phyloP scores from a whole-genome alignment of 2,113 vertebrate genomes.

The Nerophis ophidion region DNA sequence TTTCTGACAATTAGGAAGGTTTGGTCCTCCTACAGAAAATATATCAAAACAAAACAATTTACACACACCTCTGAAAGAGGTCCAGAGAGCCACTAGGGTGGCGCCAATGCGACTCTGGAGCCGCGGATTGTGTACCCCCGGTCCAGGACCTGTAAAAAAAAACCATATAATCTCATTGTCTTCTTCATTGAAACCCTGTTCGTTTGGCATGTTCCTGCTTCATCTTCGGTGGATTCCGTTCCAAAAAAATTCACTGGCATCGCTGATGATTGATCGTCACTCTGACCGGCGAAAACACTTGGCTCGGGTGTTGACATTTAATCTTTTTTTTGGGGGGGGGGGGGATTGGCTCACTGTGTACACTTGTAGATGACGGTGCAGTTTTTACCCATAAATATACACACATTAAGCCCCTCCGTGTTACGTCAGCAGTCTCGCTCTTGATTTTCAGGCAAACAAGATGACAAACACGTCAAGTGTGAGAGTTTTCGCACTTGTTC shows the following conservation, averaged over 20 bases:
- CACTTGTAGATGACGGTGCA: background rate
- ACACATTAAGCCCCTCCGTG: background rate
- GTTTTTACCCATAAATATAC: background rate
- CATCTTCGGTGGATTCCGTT: constrained; percentile 19
- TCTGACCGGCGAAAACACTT: background rate
- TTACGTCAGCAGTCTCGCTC: constrained; percentile 3
- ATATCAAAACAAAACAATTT: too few relatives aligned
- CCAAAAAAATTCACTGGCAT: constrained; percentile 27
- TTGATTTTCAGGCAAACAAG: constrained; percentile 4
- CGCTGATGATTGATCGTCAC: constrained; percentile 33
- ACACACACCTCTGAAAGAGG: too few relatives aligned
- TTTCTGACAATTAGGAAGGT: too few relatives aligned
- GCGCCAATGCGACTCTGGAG: too few relatives aligned
- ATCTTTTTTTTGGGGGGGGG: constrained; percentile 18
- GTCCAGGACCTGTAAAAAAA: background rate
- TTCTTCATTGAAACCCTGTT: constrained; percentile 29
- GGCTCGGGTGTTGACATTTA: constrained; percentile 25
- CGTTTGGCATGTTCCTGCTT: constrained; percentile 36
- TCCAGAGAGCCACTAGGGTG: too few relatives aligned
- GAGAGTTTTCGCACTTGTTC: too few relatives aligned
- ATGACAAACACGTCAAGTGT: too few relatives aligned
- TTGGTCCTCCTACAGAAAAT: too few relatives aligned
- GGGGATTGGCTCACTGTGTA: constrained; percentile 6
- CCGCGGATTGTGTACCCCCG: too few relatives aligned
- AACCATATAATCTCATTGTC: constrained; percentile 23